Evolutionary conservation across 35 echinoderm and acorn worm genomes (phyloP), one percentile per base, ranked within the genome.

Genomic region (Heliocidaris erythrogramma): DNA sequence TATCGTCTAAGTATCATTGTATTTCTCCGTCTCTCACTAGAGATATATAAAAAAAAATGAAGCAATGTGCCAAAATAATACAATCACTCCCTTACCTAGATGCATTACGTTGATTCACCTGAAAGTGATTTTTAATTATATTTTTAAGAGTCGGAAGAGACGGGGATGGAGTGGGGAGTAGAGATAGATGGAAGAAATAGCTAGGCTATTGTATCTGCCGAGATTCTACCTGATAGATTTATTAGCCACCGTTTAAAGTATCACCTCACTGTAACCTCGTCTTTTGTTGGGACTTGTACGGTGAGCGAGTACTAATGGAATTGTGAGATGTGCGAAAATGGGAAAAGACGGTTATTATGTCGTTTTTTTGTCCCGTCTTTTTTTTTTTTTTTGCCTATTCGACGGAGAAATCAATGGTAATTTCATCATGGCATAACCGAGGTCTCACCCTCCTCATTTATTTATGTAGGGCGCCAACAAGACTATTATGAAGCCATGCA

Each of bases 221-320:
- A 10, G 7, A 78, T 78, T 89, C 32, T 14, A 89, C 31, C 87
- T 89, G 87, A 89, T 89, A 89, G 47, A 89, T 47, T 89, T 89
- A 89, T 89, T 89, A 89, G 87, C 87, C 87, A 89, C 24, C 87
- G 87, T 89, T 89, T 89, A 89, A 89, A 48, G 87, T 89, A 89
- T 89, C 87, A 48, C 87, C 87, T 89, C 87, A 9, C 87, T 17
- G 21, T 89, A 89, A 48, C 87, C 87, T 32, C 24, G 87, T 48
- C 47, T 48, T 47, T 89, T 89, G 87, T 89, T 32, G 31, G 9
- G 31, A 47, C 14, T 48, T 47, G 47, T 78, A 48, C 31, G 31
- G 47, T 89, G 87, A 18, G 30, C 87, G 30, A 89, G 12, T 47
- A 18, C 87, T 89, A 89, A 89, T 89, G 87, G 87, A 89, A 89